phyloP scores from a whole-genome alignment of 2,797 vertebrate genomes.

The Okamejei kenojei region DNA sequence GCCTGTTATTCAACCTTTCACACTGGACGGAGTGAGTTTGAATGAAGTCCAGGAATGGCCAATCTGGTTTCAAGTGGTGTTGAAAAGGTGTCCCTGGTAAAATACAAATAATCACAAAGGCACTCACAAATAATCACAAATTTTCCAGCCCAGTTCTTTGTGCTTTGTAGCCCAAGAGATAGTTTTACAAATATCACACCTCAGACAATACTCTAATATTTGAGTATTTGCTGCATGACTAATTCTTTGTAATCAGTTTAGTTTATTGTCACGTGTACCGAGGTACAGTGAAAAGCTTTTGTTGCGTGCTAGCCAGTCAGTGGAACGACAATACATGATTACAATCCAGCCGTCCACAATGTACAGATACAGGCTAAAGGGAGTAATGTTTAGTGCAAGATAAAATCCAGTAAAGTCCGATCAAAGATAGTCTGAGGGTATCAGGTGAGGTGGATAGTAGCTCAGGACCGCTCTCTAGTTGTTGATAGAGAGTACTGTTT shows the following conservation, averaged over 20 bases:
- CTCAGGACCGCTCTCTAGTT: too few species aligned
- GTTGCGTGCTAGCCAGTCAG: too few species aligned
- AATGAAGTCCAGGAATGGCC: background rate
- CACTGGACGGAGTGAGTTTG: background rate
- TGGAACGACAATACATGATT: too few species aligned
- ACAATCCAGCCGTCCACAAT: too few species aligned
- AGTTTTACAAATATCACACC: background rate
- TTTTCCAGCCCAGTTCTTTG: background rate
- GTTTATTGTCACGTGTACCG: too few species aligned
- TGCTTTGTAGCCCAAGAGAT: background rate
- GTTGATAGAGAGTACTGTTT: too few species aligned
- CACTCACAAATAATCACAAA: background rate
- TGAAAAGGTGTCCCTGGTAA: background rate
- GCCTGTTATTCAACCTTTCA: slow-evolving; percentile 29
- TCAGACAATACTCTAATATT: background rate
- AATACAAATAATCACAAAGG: background rate
- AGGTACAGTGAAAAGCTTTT: too few species aligned
- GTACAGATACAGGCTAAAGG: too few species aligned
- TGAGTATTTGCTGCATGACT: background rate
- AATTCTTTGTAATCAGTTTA: background rate
- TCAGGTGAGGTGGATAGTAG: too few species aligned
- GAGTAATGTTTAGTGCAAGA: too few species aligned
- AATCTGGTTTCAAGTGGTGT: background rate
- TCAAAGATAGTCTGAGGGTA: too few species aligned
- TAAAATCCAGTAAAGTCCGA: too few species aligned